Evolutionary conservation across 2,797 vertebrate genomes (phyloP).

Genomic region (Danio aesculapii): DNA sequence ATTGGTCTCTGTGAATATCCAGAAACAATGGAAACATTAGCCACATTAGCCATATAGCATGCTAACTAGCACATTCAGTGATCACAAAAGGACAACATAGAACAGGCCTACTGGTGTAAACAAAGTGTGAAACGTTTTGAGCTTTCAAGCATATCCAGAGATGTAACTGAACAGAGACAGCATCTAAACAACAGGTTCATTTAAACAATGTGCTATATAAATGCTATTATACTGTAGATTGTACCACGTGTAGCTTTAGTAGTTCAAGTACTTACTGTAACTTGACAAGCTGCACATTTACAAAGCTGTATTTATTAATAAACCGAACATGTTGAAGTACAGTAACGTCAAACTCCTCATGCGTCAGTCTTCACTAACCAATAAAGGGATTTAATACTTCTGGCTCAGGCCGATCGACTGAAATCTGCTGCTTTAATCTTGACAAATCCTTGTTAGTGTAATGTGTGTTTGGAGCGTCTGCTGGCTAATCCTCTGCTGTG

Average conservation of each 20-base stretch:
- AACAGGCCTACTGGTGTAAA: too few species aligned
- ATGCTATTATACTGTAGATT: neutral
- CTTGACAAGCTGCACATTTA: neutral
- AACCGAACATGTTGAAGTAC: neutral
- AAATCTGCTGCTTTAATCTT: constrained; percentile 36
- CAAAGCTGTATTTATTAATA: neutral
- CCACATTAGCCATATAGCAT: too few species aligned
- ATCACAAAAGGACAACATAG: too few species aligned
- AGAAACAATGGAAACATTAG: too few species aligned
- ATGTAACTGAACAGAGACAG: too few species aligned
- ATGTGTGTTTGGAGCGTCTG: constrained; percentile 4
- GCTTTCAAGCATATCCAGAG: too few species aligned
- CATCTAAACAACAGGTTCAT: too few species aligned
- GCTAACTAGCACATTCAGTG: too few species aligned
- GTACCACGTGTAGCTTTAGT: too few species aligned
- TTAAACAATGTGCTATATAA: neutral
- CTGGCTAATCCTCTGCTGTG: constrained; percentile 15
- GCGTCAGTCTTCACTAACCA: neutral
- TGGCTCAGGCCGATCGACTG: constrained; percentile 2
- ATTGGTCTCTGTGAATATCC: too few species aligned
- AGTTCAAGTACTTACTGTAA: neutral
- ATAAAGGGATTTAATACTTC: neutral
- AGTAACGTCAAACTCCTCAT: neutral
- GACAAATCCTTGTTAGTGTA: constrained; percentile 40
- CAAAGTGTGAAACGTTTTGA: too few species aligned